A percentile compares a stretch with the other conserved stretches of the same genome.
Evolutionary conservation across 2,797 vertebrate genomes (phyloP).

Genomic region (Alcedo quadribrachys): DNA sequence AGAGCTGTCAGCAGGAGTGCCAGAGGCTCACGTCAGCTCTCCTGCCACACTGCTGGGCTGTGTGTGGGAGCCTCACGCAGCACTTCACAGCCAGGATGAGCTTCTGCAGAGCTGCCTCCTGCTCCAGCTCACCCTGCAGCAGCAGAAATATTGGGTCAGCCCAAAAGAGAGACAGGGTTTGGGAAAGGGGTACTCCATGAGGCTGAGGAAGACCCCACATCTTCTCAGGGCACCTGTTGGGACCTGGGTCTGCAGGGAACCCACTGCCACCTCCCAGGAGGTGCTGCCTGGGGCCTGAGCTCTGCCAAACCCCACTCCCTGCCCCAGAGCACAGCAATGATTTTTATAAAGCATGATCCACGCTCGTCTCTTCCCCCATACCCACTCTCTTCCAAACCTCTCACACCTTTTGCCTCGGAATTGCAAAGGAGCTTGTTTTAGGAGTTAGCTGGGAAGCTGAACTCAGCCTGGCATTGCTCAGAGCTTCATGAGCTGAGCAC

Average conservation of each 20-base stretch:
- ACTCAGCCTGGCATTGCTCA: rapidly evolving
- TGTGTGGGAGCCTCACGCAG: not conserved
- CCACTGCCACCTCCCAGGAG: not conserved
- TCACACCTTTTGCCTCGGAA: not conserved
- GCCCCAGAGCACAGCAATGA: not conserved
- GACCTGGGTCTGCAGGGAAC: not conserved
- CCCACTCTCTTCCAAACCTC: not conserved
- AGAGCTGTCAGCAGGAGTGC: too few species aligned
- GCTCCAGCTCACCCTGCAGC: not conserved
- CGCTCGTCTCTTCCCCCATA: rapidly evolving
- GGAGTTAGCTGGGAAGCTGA: not conserved
- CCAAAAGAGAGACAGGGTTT: not conserved
- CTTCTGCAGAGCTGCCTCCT: not conserved
- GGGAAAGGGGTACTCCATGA: too few species aligned
- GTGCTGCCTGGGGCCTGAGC: not conserved
- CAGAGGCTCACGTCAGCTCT: not conserved
- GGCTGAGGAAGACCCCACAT: not conserved
- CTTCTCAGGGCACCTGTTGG: not conserved
- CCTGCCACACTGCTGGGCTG: not conserved
- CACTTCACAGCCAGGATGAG: rapidly evolving
- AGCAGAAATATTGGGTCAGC: not conserved
- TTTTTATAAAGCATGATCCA: not conserved
- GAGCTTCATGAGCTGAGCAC: not conserved
- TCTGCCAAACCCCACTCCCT: not conserved
- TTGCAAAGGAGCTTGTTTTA: not conserved